Evolutionary conservation across 2,113 vertebrate genomes (phyloP), one percentile per base, ranked within the genome.

Genomic region (Aphelocoma coerulescens): DNA sequence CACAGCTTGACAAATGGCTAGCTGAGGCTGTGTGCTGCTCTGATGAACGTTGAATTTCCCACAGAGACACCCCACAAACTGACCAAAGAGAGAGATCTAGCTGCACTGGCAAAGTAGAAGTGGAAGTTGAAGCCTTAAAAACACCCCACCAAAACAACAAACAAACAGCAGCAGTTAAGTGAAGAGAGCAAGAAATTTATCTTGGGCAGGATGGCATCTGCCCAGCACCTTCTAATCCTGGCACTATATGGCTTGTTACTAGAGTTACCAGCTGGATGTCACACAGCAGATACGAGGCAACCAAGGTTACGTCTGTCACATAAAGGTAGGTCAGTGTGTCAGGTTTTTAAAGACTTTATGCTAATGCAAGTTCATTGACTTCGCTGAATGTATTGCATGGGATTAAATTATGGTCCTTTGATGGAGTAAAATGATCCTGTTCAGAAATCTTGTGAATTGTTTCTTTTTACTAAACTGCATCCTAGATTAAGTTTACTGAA

Each of bases 251-350:
- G 93, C 33, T 93, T 96, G 87, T 95, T 97, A 52, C 94, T 98
- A 92, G 95, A 93, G 41, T 86, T 97, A 16, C 89, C 96, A 82
- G 66, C 88, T 28, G 96, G 93, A 77, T 96, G 94, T 65, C 97
- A 93, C 9, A 51, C 97, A 10, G 87, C 97, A 41, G 97, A 98
- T 43, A 97, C 95, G 8, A 91, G 97, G 55, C 98, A 98, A 57
- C 98, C 98, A 58, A 98, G 98, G 87, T 83, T 99, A 83, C 98
- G 98, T 58, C 97, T 98, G 92, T 98, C 98, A 77, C 97, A 98
- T 94, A 98, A 98, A 98, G 98, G 98, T 99, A 98, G 97, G 98
- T 96, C 96, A 93, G 89, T 93, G 75, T 95, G 95, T 74, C 88
- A 84, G 89, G 77, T 87, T 88, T 95, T 72, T 54, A 65, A 71